These are phyloP conservation scores for Sebastes minor DNA, from an alignment of 2,797 vertebrate species.

Conservation along the genomic window DNA sequence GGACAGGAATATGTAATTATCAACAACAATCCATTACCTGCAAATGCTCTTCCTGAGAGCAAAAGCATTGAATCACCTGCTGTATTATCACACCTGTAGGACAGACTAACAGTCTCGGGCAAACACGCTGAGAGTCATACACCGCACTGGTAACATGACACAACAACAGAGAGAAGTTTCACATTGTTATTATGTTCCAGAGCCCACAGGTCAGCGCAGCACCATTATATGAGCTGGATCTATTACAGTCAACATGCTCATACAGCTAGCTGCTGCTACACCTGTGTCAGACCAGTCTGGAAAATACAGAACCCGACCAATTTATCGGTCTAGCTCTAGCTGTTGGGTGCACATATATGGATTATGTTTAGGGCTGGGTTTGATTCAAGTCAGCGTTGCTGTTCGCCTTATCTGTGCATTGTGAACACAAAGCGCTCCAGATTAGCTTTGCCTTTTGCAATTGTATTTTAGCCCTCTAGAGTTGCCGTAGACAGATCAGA, in stretches of 20 bases:
- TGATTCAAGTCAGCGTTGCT: no score
- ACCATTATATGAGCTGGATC: not conserved
- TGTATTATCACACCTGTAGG: slow-evolving; percentile 15
- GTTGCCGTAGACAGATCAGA: no score
- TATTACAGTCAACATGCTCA: not conserved
- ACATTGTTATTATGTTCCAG: not conserved
- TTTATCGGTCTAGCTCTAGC: not conserved
- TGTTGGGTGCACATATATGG: no score
- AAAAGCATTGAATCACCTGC: slow-evolving; percentile 19
- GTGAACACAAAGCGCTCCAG: no score
- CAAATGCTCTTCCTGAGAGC: slow-evolving; percentile 25
- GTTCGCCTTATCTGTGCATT: no score
- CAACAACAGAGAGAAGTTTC: not conserved
- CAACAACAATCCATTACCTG: slow-evolving; percentile 26
- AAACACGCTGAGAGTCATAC: not conserved
- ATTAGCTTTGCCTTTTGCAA: no score
- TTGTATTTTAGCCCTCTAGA: no score
- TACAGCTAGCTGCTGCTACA: not conserved
- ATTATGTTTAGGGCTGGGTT: no score
- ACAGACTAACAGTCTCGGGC: not conserved
- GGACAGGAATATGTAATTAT: slow-evolving; percentile 22
- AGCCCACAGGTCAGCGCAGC: not conserved
- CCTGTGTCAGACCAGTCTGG: not conserved
- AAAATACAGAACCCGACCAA: not conserved
- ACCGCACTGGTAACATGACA: not conserved